phyloP scores from a whole-genome alignment of 2,113 vertebrate species.

The Eclectus roratus region DNA sequence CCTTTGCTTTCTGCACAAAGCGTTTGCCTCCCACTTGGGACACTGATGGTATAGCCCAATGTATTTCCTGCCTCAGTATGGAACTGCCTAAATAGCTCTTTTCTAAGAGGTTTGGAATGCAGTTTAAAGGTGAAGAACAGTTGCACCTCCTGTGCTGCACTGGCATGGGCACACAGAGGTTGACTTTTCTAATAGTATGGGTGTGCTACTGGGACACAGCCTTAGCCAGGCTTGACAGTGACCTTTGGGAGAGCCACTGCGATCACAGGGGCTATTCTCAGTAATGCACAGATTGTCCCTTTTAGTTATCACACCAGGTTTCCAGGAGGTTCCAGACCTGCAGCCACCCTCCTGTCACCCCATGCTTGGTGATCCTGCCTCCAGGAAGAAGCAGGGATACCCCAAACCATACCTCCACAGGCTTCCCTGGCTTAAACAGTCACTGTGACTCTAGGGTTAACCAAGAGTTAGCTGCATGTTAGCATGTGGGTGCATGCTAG shows the following conservation, averaged over 20 bases:
- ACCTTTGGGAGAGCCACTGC: not conserved
- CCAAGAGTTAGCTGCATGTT: constrained; percentile 27
- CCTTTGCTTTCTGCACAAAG: not conserved
- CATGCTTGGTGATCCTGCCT: not conserved
- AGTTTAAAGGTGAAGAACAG: not conserved
- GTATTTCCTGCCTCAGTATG: not conserved
- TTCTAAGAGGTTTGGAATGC: not conserved
- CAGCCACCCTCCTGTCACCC: not conserved
- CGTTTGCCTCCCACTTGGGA: not conserved
- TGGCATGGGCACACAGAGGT: not conserved
- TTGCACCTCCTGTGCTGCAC: not conserved
- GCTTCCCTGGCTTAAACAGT: not conserved
- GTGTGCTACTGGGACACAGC: not conserved
- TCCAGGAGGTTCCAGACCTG: not conserved
- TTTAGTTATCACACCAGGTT: not conserved
- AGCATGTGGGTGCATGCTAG: not conserved
- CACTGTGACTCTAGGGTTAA: not conserved
- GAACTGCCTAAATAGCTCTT: not conserved
- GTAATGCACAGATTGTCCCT: not conserved
- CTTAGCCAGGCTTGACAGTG: not conserved
- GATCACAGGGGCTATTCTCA: not conserved
- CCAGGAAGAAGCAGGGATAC: not conserved
- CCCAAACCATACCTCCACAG: not conserved
- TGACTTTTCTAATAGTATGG: not conserved
- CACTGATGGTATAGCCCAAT: not conserved